These are phyloP conservation scores for Emydocephalus ijimae DNA, from an alignment of 2,113 vertebrate genomes.

Conservation along the genomic window DNA sequence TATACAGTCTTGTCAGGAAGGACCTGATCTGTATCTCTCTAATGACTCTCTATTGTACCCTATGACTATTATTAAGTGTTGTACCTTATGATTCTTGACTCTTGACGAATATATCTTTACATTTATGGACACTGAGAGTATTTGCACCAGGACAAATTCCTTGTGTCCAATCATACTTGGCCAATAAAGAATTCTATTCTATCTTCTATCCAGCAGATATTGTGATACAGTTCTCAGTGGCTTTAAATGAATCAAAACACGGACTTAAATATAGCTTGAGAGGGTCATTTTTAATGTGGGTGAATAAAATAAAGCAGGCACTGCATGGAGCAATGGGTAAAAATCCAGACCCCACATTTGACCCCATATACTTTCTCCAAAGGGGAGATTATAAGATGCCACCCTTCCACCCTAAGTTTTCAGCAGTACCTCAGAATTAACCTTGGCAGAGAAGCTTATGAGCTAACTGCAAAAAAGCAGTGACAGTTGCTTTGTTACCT, in stretches of 20 bases:
- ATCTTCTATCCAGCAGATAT: not conserved
- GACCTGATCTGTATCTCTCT: not conserved
- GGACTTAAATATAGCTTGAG: not conserved
- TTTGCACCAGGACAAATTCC: too few relatives aligned
- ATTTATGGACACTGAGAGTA: too few relatives aligned
- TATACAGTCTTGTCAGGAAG: too few relatives aligned
- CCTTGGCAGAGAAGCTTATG: rapidly evolving
- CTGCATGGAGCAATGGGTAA: not conserved
- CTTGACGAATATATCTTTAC: too few relatives aligned
- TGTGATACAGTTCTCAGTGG: not conserved
- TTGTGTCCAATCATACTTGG: too few relatives aligned
- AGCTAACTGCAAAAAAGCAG: conserved; percentile 18
- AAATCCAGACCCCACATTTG: not conserved
- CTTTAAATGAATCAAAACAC: not conserved
- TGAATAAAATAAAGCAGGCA: not conserved
- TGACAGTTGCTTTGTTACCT: conserved; percentile 61
- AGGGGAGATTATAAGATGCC: not conserved
- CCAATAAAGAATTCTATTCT: too few relatives aligned
- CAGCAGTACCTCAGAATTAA: not conserved
- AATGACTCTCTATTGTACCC: not conserved
- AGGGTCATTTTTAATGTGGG: not conserved
- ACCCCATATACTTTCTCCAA: not conserved
- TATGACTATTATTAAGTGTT: too few relatives aligned
- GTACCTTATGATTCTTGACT: too few relatives aligned
- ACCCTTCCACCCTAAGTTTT: too few relatives aligned